Evolutionary conservation across 1,140 invertebrate species (phyloP), one percentile per base, ranked within the genome.

Genomic region (Drosophila obscura): DNA sequence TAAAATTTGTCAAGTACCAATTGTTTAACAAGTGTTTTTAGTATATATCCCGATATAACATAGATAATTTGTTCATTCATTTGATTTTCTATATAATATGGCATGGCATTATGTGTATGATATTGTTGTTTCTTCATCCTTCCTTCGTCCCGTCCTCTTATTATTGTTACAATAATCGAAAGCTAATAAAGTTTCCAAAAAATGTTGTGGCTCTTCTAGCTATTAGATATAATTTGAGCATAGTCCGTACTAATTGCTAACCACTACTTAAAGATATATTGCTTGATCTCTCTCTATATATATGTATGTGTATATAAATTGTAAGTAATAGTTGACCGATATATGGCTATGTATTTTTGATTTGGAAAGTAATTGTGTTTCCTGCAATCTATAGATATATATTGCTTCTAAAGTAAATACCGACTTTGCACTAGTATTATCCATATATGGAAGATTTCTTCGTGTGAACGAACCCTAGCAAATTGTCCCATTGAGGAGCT

Each of bases 401-500:
- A 72, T 87, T 87, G 83, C 78, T 82, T 84, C 57, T 88, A 87
- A 87, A 87, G 82, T 87, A 87, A 87, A 72, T 73, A 50, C 66
- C 35, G 35, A 63, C 31, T 57, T 55, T 28, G 43, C 41, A 35
- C 59, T 64, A 69, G 53, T 66, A 79, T 72, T 62, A 73, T 75
- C 55, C 60, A 31, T 43, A 61, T 50, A 39, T 46, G 69, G 72
- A 72, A 63, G 45, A 43, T 28, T 59, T 52, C 19, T 43, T 2
- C 4, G 16, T 52, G 41, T 64, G 31, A 24, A 24, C 22, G 31
- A 31, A 31, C 31, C 49, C 41, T 81, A 92, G 81, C 91, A 92
- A 63, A 92, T 92, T 35, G 91, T 92, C 58, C 90, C 91, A 50
- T 92, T 92, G 11, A 91, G 71, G 31, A 88, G 78, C 77, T 92